These are phyloP conservation scores for Ptychochromis oligacanthus DNA, from an alignment of 2,113 vertebrate species.

Conservation along the genomic window DNA sequence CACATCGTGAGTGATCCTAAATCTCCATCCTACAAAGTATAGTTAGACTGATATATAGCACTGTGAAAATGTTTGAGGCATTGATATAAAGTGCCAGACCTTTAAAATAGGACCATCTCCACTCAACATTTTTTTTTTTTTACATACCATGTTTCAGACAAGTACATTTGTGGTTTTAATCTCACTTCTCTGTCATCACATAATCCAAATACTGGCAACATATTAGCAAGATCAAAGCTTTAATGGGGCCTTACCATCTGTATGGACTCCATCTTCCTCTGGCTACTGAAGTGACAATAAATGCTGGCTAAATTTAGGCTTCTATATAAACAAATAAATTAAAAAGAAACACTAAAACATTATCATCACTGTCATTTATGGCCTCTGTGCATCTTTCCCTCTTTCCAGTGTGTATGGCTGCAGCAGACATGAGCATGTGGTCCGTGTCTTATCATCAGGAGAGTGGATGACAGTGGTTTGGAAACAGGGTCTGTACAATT, in stretches of 20 bases:
- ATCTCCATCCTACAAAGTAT: conserved; percentile 27
- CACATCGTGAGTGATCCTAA: conserved; percentile 86
- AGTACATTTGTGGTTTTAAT: too few species aligned
- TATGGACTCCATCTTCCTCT: too few species aligned
- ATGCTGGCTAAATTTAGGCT: neutral
- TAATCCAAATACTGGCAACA: too few species aligned
- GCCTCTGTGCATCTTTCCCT: neutral
- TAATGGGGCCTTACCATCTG: too few species aligned
- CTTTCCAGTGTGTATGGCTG: conserved; percentile 86
- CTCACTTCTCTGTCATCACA: too few species aligned
- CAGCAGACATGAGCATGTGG: conserved; percentile 84
- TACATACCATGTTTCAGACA: too few species aligned
- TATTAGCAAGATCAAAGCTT: too few species aligned
- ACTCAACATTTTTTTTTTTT: too few species aligned
- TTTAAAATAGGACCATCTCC: neutral
- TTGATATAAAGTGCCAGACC: fast-evolving
- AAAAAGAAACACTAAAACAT: neutral
- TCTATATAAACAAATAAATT: neutral
- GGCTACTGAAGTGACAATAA: too few species aligned
- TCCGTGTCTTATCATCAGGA: conserved; percentile 87
- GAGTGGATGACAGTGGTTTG: conserved; percentile 90
- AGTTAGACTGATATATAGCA: neutral
- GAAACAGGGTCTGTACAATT: conserved; percentile 92
- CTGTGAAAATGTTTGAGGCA: neutral
- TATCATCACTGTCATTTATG: neutral